A percentile compares a stretch with the other conserved stretches of the same genome.
Conservation (phyloP, 2,113 vertebrate species). For the Ptilonorhynchus violaceus region DNA sequence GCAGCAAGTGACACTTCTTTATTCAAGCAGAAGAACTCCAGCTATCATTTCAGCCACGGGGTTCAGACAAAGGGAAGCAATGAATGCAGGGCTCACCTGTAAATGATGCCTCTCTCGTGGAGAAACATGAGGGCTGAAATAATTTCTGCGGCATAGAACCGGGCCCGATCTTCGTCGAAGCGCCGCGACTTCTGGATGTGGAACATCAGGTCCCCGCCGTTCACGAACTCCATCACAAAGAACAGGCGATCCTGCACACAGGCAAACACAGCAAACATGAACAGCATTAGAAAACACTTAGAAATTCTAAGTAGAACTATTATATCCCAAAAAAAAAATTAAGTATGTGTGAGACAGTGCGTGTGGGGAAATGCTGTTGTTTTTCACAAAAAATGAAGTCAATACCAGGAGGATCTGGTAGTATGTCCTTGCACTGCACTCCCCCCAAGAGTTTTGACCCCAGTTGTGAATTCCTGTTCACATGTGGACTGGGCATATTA, state of each 20-base stretch:
- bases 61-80: not conserved
- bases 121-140: constrained; percentile 96
- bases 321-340: not conserved
- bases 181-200: constrained; percentile 98
- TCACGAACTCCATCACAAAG: constrained; percentile 99
- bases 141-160: constrained; percentile 96
- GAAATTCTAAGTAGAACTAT: not conserved
- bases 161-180: constrained; percentile 89
- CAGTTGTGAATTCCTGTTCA: not conserved
- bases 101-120: constrained; percentile 92
- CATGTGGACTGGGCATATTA: not conserved
- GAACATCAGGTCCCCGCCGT: constrained; percentile 97
- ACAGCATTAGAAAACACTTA: not conserved
- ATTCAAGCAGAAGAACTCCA: not conserved
- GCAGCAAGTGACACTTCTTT: not conserved
- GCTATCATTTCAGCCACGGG: not conserved
- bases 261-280: not conserved
- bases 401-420: not conserved
- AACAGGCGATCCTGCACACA: constrained; percentile 89
- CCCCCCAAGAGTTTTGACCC: not conserved
- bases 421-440: not conserved
- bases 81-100: constrained; percentile 79
- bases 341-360: accelerated
- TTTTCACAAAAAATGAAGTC: not conserved
- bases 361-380: not conserved